Evolutionary conservation across 2,888 invertebrate species (phyloP).

Genomic region (Saturnia japonica): DNA sequence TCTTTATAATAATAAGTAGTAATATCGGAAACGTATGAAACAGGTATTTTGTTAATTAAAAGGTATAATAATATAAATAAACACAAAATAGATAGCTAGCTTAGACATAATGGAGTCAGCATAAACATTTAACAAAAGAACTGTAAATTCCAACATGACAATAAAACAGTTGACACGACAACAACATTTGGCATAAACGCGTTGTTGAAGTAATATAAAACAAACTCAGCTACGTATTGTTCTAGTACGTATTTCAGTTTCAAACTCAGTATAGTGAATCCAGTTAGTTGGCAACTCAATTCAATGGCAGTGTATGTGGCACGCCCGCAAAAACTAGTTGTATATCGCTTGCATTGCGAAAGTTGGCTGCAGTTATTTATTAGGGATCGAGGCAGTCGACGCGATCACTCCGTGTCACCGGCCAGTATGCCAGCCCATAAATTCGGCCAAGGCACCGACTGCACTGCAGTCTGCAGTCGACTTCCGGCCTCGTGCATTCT

Average conservation of each 20-base stretch:
- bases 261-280: conserved; percentile 23
- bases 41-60: not conserved
- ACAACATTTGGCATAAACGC: conserved; percentile 7
- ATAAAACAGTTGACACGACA: conserved; percentile 4
- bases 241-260: conserved; percentile 15
- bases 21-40: not conserved
- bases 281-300: conserved; percentile 32
- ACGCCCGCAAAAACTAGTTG: conserved; percentile 42
- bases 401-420: conserved; percentile 60
- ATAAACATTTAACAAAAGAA: not conserved
- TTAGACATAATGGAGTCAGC: not conserved
- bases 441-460: conserved; percentile 56
- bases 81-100: not conserved
- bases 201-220: conserved; percentile 12
- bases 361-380: conserved; percentile 66
- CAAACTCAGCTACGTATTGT: conserved; percentile 3
- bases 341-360: conserved; percentile 43
- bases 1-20: no score
- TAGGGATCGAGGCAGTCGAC: conserved; percentile 63
- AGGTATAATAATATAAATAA: not conserved
- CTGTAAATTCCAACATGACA: not conserved
- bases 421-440: conserved; percentile 55
- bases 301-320: conserved; percentile 36
- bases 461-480: conserved; percentile 64
- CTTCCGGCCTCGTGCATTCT: conserved; percentile 54